phyloP scores from a whole-genome alignment of 2,888 invertebrate genomes.

The Drosophila rellima region DNA sequence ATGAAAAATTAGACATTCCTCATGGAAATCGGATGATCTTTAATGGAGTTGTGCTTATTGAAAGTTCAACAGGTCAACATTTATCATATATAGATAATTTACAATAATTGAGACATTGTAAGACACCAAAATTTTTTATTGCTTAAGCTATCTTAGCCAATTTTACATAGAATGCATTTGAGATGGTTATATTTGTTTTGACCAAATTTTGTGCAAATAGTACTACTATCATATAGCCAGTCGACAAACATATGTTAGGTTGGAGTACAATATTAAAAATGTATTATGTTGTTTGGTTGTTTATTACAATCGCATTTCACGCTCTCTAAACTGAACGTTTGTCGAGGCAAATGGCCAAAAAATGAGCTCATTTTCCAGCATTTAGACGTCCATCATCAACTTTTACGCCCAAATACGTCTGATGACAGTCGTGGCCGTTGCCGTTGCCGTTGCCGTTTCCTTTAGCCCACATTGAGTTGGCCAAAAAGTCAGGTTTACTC shows the following conservation, averaged over 20 bases:
- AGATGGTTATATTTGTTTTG: no score
- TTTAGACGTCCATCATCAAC: constrained; percentile 52
- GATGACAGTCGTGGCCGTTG: constrained; percentile 14
- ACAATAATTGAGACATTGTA: no score
- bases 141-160: no score
- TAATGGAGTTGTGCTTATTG: no score
- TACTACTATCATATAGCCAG: no score
- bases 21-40: no score
- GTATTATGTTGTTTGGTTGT: not conserved
- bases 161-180: no score
- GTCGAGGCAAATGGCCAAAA: constrained; percentile 25
- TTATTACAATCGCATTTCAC: constrained; percentile 46
- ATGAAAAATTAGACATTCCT: no score
- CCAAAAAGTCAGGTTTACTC: constrained; percentile 55
- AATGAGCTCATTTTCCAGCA: constrained; percentile 71
- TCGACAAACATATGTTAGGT: not conserved
- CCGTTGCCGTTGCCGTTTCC: constrained; percentile 54
- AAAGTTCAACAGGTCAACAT: no score
- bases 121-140: no score
- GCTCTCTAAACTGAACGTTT: constrained; percentile 41
- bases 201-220: no score
- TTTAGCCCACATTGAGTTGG: constrained; percentile 70
- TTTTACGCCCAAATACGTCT: constrained; percentile 75
- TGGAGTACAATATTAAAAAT: constrained; percentile 1
- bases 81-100: no score